Evolutionary conservation across 23 tunicate species (phyloP), one percentile per base, ranked within the genome.

Genomic region (Phallusia fumigata): DNA sequence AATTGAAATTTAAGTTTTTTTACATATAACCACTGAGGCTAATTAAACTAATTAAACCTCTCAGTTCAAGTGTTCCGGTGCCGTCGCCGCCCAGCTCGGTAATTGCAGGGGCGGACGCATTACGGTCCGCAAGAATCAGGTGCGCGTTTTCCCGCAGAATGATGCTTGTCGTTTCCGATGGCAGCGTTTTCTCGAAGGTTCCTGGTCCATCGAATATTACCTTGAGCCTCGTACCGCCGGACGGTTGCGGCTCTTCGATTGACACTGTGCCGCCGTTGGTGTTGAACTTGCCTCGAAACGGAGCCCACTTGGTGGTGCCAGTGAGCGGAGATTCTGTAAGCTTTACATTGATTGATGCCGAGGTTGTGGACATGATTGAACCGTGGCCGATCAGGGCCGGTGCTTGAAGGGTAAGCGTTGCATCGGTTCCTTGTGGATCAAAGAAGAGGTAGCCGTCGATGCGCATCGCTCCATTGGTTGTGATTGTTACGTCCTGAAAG

Each of bases 301-400:
- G 26, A 33, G 32, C 32, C 83, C 83, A 80, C 32, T 32, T 80
- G 51, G 40, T 80, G 74, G 50, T 80, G 53, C 80, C 80, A 35
- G 53, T 45, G 18, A 77, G 80, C 18, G 53, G 53, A 8, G 80
- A 10, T 77, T 77, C 80, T 31, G 24, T 26, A 2, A 33, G 35
- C 11, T 31, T 18, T 6, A 80, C 36, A 31, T 24, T 32, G 15
- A 53, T 52, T 21, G 73, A 24, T 24, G 83, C 74, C n/a, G 64
- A 0, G 6, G 35, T 2, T 18, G 2, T 33, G 5, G 83, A 58
- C 32, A 21, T 30, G 22, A 80, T 80, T 28, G 40, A 16, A 18
- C 83, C 83, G 51, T 53, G 58, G 36, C 83, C 83, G 8, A 53
- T 53, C n/a, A 80, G 19, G 0, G 83, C 74, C 6, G 74, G 75